phyloP scores from a whole-genome alignment of 30 jellyfish, hydroid and myxozoan species.

The Aurelia aurita complex sp. Pacific region DNA sequence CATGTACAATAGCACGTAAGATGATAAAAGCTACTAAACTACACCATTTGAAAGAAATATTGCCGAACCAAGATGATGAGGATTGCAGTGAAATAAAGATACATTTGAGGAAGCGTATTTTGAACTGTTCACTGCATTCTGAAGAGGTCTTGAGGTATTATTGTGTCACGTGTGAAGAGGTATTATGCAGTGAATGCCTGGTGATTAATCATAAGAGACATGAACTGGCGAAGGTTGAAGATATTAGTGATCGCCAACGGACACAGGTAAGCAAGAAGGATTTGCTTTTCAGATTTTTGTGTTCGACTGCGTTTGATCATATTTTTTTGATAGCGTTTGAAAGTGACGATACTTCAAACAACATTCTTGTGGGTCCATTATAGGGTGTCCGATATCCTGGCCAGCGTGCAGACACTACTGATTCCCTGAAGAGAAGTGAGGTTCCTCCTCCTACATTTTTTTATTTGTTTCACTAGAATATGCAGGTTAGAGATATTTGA shows the following conservation, averaged over 20 bases:
- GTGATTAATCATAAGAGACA: constrained; percentile 39
- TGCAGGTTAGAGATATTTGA: too few species aligned
- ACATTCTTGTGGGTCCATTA: too few species aligned
- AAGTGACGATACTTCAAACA: neutral
- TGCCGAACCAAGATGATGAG: neutral
- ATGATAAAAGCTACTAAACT: constrained; percentile 3
- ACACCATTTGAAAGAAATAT: neutral
- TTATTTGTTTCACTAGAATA: too few species aligned
- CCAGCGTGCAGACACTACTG: too few species aligned
- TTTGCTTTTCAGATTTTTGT: neutral
- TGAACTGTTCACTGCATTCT: constrained; percentile 23
- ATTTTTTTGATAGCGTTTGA: neutral
- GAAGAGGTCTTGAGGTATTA: constrained; percentile 41
- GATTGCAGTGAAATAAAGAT: neutral
- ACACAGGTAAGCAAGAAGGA: constrained; percentile 24
- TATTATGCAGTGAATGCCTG: constrained; percentile 72
- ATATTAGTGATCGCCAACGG: constrained; percentile 26
- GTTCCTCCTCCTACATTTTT: too few species aligned
- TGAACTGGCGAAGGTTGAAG: constrained; percentile 47
- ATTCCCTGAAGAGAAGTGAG: too few species aligned
- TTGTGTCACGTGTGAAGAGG: constrained; percentile 59
- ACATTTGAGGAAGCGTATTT: neutral
- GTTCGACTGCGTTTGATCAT: neutral
- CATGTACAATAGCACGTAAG: constrained; percentile 4
- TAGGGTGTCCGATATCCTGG: too few species aligned